Evolutionary conservation across 2,113 vertebrate species (phyloP).

Genomic region (Microcebus griseorufus): DNA sequence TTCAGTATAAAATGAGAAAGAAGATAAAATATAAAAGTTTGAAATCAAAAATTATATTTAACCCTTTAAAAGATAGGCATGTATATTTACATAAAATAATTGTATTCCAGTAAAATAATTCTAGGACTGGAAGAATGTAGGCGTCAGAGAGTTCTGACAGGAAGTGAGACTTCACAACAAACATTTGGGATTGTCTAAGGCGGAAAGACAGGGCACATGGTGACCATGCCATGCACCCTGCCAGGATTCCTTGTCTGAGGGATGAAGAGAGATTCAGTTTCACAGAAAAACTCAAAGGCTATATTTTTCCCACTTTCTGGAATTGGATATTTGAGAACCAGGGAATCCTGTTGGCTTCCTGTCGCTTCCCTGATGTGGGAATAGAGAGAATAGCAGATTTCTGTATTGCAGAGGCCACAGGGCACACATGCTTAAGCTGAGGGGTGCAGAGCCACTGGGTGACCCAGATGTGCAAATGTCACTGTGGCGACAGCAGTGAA

Average conservation of each 20-base stretch:
- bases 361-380: not conserved
- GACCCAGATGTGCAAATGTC: not conserved
- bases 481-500: not conserved
- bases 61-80: not conserved
- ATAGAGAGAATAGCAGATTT: not conserved
- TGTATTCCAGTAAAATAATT: not conserved
- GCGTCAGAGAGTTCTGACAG: not conserved
- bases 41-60: conserved; percentile 10
- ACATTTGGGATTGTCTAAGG: not conserved
- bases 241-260: not conserved
- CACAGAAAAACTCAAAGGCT: not conserved
- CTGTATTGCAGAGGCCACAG: not conserved
- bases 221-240: not conserved
- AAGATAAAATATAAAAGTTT: not conserved
- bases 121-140: not conserved
- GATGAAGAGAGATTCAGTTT: not conserved
- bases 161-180: not conserved
- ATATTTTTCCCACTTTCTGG: not conserved
- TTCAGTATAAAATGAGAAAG: not conserved
- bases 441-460: not conserved
- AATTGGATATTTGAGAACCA: not conserved
- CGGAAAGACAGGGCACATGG: not conserved
- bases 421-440: not conserved
- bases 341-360: not conserved
- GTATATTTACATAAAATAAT: not conserved